A percentile compares a stretch with the other conserved stretches of the same genome.
These are phyloP conservation scores for Xiphorhynchus elegans DNA, from an alignment of 2,113 vertebrate species.

Conservation along the genomic window DNA sequence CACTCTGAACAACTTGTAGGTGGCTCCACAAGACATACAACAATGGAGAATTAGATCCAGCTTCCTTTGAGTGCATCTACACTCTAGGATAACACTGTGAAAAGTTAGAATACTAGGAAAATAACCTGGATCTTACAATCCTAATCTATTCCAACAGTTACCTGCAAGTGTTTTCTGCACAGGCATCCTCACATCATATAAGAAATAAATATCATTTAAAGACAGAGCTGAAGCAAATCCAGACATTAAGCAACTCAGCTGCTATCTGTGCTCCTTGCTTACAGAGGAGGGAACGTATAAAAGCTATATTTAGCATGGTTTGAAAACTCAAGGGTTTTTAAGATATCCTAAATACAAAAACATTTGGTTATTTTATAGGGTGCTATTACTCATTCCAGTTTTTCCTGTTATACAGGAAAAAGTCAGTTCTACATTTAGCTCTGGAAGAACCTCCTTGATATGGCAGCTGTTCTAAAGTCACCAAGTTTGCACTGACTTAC, in stretches of 20 bases:
- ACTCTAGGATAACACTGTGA: neutral
- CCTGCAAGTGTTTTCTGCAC: neutral
- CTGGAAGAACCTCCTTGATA: neutral
- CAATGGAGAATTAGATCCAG: neutral
- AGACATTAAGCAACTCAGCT: neutral
- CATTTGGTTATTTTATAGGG: neutral
- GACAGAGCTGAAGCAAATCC: neutral
- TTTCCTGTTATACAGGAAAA: neutral
- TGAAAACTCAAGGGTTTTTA: neutral
- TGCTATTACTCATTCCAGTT: neutral
- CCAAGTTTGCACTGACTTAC: neutral
- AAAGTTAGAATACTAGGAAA: neutral
- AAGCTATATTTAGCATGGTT: neutral
- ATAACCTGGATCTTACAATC: neutral
- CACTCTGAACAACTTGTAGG: neutral
- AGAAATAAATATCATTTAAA: neutral
- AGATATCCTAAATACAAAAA: neutral
- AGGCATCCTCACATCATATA: neutral
- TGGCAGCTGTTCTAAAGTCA: neutral
- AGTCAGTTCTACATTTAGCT: neutral
- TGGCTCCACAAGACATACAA: neutral
- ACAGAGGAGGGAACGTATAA: neutral
- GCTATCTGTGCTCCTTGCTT: neutral
- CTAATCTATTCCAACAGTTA: neutral
- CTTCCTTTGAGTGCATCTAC: neutral